Conservation (phyloP, 2,797 vertebrate species). For the Graptemys geographica region DNA sequence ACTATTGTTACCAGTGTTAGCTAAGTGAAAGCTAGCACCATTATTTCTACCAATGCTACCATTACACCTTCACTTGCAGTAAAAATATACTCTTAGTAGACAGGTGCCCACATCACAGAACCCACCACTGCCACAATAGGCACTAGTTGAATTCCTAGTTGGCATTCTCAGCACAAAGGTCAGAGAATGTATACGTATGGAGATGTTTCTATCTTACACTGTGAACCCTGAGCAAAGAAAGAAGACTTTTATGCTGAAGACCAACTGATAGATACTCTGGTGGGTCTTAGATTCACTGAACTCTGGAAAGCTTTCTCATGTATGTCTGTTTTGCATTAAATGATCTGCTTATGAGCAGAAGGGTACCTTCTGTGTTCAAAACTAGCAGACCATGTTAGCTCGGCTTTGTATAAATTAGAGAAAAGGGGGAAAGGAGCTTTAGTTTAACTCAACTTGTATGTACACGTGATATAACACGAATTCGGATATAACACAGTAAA, state of each 20-base stretch:
- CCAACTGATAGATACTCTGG: not conserved
- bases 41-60: too few relatives aligned
- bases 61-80: too few relatives aligned
- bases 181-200: not conserved
- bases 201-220: not conserved
- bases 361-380: not conserved
- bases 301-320: not conserved
- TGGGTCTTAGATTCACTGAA: not conserved
- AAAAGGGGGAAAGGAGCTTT: not conserved
- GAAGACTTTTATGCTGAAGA: not conserved
- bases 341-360: not conserved
- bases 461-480: too few relatives aligned
- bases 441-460: not conserved
- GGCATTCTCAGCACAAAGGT: not conserved
- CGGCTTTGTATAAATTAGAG: not conserved
- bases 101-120: not conserved
- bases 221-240: not conserved
- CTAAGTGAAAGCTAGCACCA: not conserved
- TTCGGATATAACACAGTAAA: too few relatives aligned
- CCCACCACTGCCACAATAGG: not conserved
- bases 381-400: not conserved
- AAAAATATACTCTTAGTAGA: not conserved
- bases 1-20: not conserved
- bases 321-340: not conserved
- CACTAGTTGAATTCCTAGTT: not conserved